These are phyloP conservation scores for Pterocles burchelli DNA, from an alignment of 2,113 vertebrate species.

Conservation along the genomic window DNA sequence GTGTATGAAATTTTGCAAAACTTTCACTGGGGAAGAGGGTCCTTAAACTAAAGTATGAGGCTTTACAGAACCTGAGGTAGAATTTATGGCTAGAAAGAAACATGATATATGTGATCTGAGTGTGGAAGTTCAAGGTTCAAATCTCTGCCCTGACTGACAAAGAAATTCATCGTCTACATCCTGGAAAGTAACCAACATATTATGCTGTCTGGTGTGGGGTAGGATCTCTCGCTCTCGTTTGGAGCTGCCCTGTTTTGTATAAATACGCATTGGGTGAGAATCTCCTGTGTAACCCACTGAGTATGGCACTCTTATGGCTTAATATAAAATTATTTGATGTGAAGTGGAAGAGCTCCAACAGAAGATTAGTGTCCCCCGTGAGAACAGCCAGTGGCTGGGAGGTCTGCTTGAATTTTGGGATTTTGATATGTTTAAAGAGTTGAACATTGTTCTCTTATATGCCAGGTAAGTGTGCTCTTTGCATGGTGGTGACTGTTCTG, in stretches of 20 bases:
- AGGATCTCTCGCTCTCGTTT: constrained; percentile 8
- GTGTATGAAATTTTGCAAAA: neutral
- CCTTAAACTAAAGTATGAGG: neutral
- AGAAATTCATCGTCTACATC: neutral
- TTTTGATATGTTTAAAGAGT: neutral
- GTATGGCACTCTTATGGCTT: neutral
- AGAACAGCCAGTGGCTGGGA: neutral
- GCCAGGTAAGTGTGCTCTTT: constrained; percentile 27
- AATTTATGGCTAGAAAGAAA: neutral
- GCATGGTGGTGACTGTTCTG: neutral
- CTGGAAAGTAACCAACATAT: neutral
- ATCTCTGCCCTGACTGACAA: neutral
- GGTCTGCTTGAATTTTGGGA: neutral
- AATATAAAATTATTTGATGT: neutral
- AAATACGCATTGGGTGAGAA: neutral
- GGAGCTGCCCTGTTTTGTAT: neutral
- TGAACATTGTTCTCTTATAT: neutral
- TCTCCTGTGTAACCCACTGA: neutral
- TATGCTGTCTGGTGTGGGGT: neutral
- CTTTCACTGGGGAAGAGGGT: neutral
- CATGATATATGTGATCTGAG: fast-evolving
- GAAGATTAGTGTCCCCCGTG: neutral
- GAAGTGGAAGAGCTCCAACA: neutral
- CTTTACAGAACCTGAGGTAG: neutral
- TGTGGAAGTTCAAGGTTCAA: neutral